These are phyloP conservation scores for Conistra vaccinii DNA, from an alignment of 2,888 invertebrate genomes.

Conservation along the genomic window DNA sequence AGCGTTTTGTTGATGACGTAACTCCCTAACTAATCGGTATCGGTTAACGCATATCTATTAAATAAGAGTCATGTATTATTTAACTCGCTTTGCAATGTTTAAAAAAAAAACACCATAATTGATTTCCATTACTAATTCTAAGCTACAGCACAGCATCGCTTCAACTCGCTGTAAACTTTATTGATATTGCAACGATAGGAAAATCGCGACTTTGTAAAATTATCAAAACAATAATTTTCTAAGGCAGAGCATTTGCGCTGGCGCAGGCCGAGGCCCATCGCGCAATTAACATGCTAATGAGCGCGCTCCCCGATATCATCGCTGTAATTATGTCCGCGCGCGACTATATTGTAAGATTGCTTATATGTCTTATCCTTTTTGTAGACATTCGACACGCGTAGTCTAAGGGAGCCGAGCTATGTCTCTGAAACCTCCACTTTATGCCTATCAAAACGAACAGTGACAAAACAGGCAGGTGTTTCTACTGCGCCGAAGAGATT, in stretches of 20 bases:
- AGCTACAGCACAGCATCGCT: slow-evolving; percentile 16
- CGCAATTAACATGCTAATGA: slow-evolving; percentile 90
- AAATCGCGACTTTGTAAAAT: slow-evolving; percentile 61
- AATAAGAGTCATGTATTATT: slow-evolving; percentile 45
- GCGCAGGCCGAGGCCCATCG: slow-evolving; percentile 77
- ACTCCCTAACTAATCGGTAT: slow-evolving; percentile 66
- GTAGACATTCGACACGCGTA: slow-evolving; percentile 77
- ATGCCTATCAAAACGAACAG: slow-evolving; percentile 61
- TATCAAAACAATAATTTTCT: slow-evolving; percentile 75
- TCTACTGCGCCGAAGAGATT: slow-evolving; percentile 75
- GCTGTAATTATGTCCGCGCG: slow-evolving; percentile 86
- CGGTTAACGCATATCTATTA: slow-evolving; percentile 45
- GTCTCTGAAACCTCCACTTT: slow-evolving; percentile 16
- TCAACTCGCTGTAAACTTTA: slow-evolving; percentile 33
- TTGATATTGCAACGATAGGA: slow-evolving; percentile 44
- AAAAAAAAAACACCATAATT: slow-evolving; percentile 20
- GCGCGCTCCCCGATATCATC: slow-evolving; percentile 87
- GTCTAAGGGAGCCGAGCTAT: slow-evolving; percentile 32
- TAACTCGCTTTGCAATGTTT: slow-evolving; percentile 18
- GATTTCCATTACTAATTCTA: slow-evolving; percentile 38
- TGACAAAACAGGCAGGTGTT: slow-evolving; percentile 70
- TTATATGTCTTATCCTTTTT: slow-evolving; percentile 78
- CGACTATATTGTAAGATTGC: slow-evolving; percentile 84
- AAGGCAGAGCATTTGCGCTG: slow-evolving; percentile 62
- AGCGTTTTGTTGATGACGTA: slow-evolving; percentile 80